Conservation (phyloP, 1,140 invertebrate species). For the Scaptomyza hsui region DNA sequence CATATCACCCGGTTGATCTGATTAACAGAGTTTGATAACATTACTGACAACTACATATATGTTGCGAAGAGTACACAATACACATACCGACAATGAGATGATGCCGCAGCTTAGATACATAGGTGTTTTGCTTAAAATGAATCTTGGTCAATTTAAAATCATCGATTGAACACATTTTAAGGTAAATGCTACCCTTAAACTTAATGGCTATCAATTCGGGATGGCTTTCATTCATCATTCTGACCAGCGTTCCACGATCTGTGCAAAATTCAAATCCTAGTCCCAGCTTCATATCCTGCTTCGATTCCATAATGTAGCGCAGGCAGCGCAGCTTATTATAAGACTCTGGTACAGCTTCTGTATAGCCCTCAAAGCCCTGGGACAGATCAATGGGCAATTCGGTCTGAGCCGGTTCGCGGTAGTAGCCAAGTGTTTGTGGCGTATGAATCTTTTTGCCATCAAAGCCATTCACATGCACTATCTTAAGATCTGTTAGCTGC, state of each 20-base stretch:
- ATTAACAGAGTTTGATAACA: neutral
- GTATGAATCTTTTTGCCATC: neutral
- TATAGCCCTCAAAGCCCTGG: neutral
- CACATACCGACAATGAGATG: constrained; percentile 31
- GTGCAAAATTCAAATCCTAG: neutral
- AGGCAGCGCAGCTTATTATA: neutral
- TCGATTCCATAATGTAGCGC: neutral
- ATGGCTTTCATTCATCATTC: neutral
- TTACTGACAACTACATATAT: too few species aligned
- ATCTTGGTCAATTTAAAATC: rapidly evolving
- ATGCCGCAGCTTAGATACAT: constrained; percentile 24
- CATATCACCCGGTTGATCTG: constrained; percentile 6
- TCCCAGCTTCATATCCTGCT: neutral
- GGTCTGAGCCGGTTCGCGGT: neutral
- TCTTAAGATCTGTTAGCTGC: neutral
- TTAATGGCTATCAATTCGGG: constrained; percentile 2
- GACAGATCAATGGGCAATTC: neutral
- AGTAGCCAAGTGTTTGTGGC: neutral
- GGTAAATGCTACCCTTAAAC: constrained; percentile 22
- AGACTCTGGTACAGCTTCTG: too few species aligned
- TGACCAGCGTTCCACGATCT: neutral
- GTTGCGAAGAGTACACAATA: too few species aligned
- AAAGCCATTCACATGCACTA: neutral
- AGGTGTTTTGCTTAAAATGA: neutral
- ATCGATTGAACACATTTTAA: rapidly evolving